Evolutionary conservation across 2,113 vertebrate species (phyloP), one percentile per base, ranked within the genome.

Genomic region (Antechinus stuartii): DNA sequence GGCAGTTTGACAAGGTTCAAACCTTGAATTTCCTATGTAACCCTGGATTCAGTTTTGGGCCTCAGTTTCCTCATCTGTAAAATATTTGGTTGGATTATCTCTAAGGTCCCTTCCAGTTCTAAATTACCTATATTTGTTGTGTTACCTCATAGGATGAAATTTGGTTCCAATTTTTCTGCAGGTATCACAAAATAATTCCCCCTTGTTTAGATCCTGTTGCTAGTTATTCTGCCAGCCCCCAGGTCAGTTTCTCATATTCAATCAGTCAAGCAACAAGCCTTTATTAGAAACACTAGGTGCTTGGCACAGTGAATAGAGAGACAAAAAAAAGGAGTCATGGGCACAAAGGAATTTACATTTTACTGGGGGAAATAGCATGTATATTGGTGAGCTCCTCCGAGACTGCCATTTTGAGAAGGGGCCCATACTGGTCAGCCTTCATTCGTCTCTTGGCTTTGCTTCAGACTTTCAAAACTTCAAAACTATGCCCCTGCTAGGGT

Each of bases 101-200:
- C 61, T 68, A 68, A 68, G 61, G 30, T 68, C 12, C n/a, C 68
- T 42, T 84, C 68, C 7, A 84, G 19, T 3, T 84, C 68, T 84
- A 84, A 84, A 84, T 84, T 42, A 42, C 3, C 25, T 3, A 10
- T 90, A 24, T 90, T 94, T 96, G 93, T 97, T 97, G 97, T 97
- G 96, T 96, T 95, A 93, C 9, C 24, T 95, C 42, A 10, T 95
- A 42, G 93, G 94, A 97, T 97, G 96, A 98, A 96, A 97, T 95
- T 97, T 96, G 96, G 96, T 96, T 96, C 94, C 93, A 97, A 97
- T 94, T 97, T 98, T 97, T 94, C 95, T 97, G 97, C 96, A 98
- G 97, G 97, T 96, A 97, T 98, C 97, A 97, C 98, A 96, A 98
- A 98, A 97, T 92, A 92, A 97, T 94, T 95, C 97, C 97, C 96